Evolutionary conservation across 2,797 vertebrate genomes (phyloP), one percentile per base, ranked within the genome.

Genomic region (Molothrus ater): DNA sequence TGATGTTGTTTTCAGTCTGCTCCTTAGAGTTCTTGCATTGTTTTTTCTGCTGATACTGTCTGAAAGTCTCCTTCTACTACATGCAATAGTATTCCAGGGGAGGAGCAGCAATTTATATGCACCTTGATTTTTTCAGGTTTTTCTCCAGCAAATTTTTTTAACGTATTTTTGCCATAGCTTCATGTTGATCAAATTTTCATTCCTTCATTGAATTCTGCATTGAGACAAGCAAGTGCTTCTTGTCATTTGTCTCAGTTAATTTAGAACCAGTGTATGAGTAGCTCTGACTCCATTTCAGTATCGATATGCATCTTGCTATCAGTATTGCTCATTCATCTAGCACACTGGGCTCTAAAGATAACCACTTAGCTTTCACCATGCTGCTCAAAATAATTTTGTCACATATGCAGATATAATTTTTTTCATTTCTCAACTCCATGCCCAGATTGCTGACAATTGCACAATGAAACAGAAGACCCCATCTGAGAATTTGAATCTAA

Each of bases 1-100:
- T 81, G 53, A 90, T 80, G 79, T 89, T 94, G 86, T 70, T 96
- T 94, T 79, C 76, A 43, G n/a, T 53, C 66, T 75, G 31, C 66
- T 81, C 9, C 84, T 92, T 32, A 75, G 70, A 80, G 51, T 81
- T 88, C 45, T 86, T 50, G 32, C 45, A 50, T 70, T 93, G 73
- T 93, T 60, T 45, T 92, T 92, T 91, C 29, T 88, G 59, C 48
- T 5, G 3, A 50, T 86, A 6, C 31, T 47, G 6, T 80, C 25
- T 53, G 40, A 82, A 86, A 50, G 15, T 38, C 43, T 86, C 17
- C 38, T 61, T 78, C 42, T 84, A 14, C 36, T 65, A 15, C 24
- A 3, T 63, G 17, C 29, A n/a, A 0, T 75, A 69, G 24, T 73
- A 65, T 75, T 93, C 17, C 40, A 34, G 57, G 34, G 32, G 28